Evolutionary conservation across 30 jellyfish, hydroid and myxozoan species (phyloP), one percentile per base, ranked within the genome.

Genomic region (Cassiopea xamachana): DNA sequence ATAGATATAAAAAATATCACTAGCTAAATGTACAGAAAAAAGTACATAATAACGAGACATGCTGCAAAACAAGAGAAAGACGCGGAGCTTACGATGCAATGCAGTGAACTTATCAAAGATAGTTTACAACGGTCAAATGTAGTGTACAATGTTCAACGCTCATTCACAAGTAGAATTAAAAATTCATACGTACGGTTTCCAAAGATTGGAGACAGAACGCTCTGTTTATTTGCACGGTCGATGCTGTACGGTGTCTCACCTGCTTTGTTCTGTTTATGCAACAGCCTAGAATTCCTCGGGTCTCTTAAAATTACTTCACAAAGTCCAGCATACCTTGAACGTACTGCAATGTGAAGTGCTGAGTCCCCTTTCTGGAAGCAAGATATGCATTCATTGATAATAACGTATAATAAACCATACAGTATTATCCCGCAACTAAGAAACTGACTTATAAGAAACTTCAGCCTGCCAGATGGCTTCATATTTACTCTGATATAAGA

Each of bases 161-260:
- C 12, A 55, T 55, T 6, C 64, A 55, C 64, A 55, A 3, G 64
- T 55, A 55, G 64, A 55, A 55, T 55, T 55, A 55, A 55, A 55
- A 6, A 71, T 71, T 9, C 55, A 18, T 71, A 71, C 98, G 85
- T 86, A 94, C 98, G 82, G 91, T 85, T 91, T 84, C 96, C 93
- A 77, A 84, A 90, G 70, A 94, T 75, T 1, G 96, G 81, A 55
- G 98, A 81, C 87, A 94, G 70, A 51, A 94, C 96, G 46, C 97
- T 79, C 45, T 79, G 98, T 73, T 94, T 87, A 80, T 61, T 78
- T 2, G 94, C 88, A 27, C 93, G 87, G 68, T 94, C 98, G 70
- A 94, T 94, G 86, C 97, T 84, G 76, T 90, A 91, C 2, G 98
- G 98, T n/a, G 98, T 94, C 44, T 94, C 98, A 4, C 98, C 98